Conservation (phyloP, 2,888 invertebrate genomes). For the Neoascia interrupta region DNA sequence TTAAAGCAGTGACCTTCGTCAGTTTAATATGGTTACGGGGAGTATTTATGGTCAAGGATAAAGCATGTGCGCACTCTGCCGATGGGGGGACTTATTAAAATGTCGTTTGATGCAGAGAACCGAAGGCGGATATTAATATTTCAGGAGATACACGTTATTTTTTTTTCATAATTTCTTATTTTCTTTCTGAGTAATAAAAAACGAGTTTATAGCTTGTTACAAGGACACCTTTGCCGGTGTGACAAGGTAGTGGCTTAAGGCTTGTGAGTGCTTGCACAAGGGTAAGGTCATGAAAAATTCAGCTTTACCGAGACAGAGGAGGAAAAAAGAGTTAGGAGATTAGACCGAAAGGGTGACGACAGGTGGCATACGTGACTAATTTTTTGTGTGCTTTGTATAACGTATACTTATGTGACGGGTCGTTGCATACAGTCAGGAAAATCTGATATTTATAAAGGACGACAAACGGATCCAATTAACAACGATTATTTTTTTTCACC, state of each 20-base stretch:
- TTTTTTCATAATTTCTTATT: not conserved
- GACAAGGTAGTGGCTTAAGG: too few relatives aligned
- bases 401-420: too few relatives aligned
- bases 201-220: constrained; percentile 13
- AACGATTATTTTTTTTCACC: too few relatives aligned
- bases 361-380: too few relatives aligned
- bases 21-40: not conserved
- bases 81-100: constrained; percentile 5
- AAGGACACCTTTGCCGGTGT: not conserved
- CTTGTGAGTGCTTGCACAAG: too few relatives aligned
- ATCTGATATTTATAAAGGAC: too few relatives aligned
- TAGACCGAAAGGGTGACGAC: too few relatives aligned
- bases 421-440: too few relatives aligned
- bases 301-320: not conserved
- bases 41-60: constrained; percentile 21
- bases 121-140: constrained; percentile 13
- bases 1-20: constrained; percentile 24
- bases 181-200: not conserved
- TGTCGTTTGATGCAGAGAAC: constrained; percentile 12
- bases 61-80: not conserved
- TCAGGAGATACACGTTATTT: constrained; percentile 25
- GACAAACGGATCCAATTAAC: too few relatives aligned
- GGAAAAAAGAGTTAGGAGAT: not conserved
- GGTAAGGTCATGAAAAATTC: not conserved
- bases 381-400: too few relatives aligned